Percentiles rank a stretch among this genome's conserved stretches.
Conservation (phyloP, 2,888 invertebrate species). For the Thysanoteuthis rhombus region DNA sequence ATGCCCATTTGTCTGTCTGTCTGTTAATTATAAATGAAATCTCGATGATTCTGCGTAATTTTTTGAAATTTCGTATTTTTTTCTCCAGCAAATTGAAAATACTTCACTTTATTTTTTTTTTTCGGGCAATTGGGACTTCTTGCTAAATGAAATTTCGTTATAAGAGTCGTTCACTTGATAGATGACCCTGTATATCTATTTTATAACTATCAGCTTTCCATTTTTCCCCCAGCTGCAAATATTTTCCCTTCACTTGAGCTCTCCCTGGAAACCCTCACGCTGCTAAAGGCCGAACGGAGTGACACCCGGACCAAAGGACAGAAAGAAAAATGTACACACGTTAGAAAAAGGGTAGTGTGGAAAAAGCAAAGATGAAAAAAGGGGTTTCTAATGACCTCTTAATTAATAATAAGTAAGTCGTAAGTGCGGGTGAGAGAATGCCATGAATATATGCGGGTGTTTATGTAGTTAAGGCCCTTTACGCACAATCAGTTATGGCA, state of each 20-base stretch:
- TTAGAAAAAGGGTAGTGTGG: neutral
- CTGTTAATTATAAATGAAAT: no score
- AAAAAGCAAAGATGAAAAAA: neutral
- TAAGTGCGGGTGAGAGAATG: neutral
- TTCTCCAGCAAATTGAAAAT: no score
- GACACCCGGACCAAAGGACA: neutral
- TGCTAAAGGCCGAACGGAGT: neutral
- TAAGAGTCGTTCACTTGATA: no score
- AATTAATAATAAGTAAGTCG: neutral
- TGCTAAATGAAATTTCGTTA: no score
- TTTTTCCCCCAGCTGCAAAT: neutral
- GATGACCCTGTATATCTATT: no score
- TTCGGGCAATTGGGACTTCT: no score
- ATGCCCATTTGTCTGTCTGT: no score
- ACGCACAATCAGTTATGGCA: neutral
- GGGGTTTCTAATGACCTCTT: neutral
- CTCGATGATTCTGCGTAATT: no score
- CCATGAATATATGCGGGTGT: neutral
- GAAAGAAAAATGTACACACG: neutral
- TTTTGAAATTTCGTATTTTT: no score
- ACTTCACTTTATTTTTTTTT: no score
- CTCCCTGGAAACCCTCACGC: neutral
- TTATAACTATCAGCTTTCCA: no score
- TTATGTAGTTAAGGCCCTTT: neutral
- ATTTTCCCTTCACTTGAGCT: neutral